Evolutionary conservation across 2,888 invertebrate genomes (phyloP), one percentile per base, ranked within the genome.

Genomic region (Pandemis cinnamomeana): DNA sequence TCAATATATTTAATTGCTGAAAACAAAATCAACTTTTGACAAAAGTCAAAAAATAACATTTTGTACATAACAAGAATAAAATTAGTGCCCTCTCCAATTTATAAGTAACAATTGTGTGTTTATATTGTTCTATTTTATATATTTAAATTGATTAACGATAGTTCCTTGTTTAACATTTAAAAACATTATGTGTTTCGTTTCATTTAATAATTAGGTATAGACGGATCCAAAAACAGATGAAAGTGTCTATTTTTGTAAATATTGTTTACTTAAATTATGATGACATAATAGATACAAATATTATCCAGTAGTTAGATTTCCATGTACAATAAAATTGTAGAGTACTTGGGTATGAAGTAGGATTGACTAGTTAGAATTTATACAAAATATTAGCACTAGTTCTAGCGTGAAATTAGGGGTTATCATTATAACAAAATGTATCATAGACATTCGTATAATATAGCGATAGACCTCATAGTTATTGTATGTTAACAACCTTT

Each of bases 321-420:
- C 91, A 90, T 93, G 93, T 93, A 94, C 92, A 93, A 92, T 92
- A 88, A 91, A 92, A 92, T 89, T 92, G 91, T 93, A 93, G 93
- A 90, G 80, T 91, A 91, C 86, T 89, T 87, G 87, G 89, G 85
- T 89, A 89, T 86, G 84, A 86, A 80, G 89, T 92, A 90, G 90
- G 85, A 83, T 81, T 83, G 84, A 83, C 81, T 92, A 93, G 89
- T 87, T 93, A 93, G 93, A 92, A 89, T 93, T 93, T 93, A 92
- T 93, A 93, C 93, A 92, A 90, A 90, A 90, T 89, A 84, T 85
- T 91, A 92, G 90, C 77, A 85, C 80, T 91, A 91, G 90, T 78
- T 78, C 85, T 90, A 91, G 91, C 87, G 87, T 89, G 87, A 87
- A 87, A 86, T 84, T 91, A 91, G 91, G 85, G 84, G 85, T 87